A percentile compares a stretch with the other conserved stretches of the same genome.
phyloP scores from a whole-genome alignment of 1,140 invertebrate species.

The Heliconius hewitsoni region DNA sequence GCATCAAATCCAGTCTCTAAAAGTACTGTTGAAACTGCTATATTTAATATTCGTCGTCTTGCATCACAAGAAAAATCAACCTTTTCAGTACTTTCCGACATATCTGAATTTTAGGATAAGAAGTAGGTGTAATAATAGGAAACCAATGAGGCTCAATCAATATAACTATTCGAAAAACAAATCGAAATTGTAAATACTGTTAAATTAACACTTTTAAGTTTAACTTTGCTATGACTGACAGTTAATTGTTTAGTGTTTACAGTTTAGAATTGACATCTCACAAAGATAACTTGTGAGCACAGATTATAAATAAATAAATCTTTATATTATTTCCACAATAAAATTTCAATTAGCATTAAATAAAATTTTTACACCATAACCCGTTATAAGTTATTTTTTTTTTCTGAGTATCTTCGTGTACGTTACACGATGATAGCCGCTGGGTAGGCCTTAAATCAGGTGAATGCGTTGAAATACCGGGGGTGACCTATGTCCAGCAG shows the following conservation, averaged over 20 bases:
- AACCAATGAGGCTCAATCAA: neutral
- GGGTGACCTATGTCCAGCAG: too few relatives aligned
- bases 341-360: too few relatives aligned
- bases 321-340: too few relatives aligned
- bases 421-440: too few relatives aligned
- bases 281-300: neutral
- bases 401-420: too few relatives aligned
- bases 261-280: neutral
- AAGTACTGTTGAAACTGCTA: slow-evolving; percentile 88
- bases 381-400: too few relatives aligned
- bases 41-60: slow-evolving; percentile 87
- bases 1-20: slow-evolving; percentile 90
- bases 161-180: neutral
- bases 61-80: slow-evolving; percentile 80
- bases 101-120: slow-evolving; percentile 17
- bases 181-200: neutral
- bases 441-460: too few relatives aligned
- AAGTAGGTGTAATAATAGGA: neutral
- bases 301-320: neutral
- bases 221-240: neutral
- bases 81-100: slow-evolving; percentile 74
- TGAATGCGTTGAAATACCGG: too few relatives aligned
- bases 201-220: neutral
- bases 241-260: neutral
- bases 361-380: too few relatives aligned